Percentiles rank a stretch among this genome's conserved stretches.
phyloP scores from a whole-genome alignment of 2,797 vertebrate species.

The Rhinella marina region DNA sequence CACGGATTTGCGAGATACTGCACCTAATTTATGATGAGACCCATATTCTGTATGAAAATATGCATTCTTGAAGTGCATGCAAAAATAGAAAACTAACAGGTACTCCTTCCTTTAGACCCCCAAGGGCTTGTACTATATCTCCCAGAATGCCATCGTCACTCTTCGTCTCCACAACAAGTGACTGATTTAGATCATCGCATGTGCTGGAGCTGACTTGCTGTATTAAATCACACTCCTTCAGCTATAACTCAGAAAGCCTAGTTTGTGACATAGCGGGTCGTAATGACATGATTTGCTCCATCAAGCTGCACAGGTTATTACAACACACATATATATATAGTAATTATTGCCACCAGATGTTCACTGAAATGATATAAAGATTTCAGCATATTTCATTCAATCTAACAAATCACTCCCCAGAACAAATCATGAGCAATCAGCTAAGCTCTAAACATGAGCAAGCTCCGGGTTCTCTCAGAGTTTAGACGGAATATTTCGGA shows the following conservation, averaged over 20 bases:
- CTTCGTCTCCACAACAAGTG: neutral
- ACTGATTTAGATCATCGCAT: neutral
- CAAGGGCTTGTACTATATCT: neutral
- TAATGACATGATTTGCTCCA: constrained; percentile 48
- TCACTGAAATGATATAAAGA: constrained; percentile 40
- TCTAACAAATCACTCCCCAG: constrained; percentile 15
- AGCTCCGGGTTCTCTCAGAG: neutral
- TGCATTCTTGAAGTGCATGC: neutral
- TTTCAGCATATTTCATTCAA: constrained; percentile 51
- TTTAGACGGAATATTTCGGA: constrained; percentile 15
- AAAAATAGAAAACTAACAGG: neutral
- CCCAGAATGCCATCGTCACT: neutral
- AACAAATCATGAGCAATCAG: constrained; percentile 51
- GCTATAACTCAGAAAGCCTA: constrained; percentile 10
- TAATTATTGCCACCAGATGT: constrained; percentile 50
- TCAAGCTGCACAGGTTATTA: constrained; percentile 50
- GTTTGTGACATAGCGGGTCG: neutral
- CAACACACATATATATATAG: constrained; percentile 42
- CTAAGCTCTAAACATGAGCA: constrained; percentile 17
- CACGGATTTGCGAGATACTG: no score
- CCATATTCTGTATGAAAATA: neutral
- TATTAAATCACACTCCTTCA: constrained; percentile 7
- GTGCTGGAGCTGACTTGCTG: neutral
- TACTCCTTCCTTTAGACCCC: neutral
- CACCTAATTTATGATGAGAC: no score